Evolutionary conservation across 1,140 invertebrate genomes (phyloP), one percentile per base, ranked within the genome.

Genomic region (Drosophila tropicalis): DNA sequence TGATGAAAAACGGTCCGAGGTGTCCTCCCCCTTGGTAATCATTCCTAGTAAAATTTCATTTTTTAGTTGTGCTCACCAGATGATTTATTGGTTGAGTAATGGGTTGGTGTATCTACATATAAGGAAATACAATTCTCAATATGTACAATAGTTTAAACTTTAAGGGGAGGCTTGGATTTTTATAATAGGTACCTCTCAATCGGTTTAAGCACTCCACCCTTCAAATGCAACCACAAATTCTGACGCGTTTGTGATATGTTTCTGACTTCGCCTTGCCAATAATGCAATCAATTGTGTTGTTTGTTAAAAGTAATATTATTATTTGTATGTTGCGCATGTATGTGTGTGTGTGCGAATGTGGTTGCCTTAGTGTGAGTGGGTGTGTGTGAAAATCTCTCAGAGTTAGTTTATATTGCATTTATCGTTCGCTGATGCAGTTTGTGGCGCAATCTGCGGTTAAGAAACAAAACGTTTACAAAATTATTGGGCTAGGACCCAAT

Each of bases 271-370:
- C 60, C 47, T 78, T 79, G 76, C 68, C 72, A 76, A 79, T 76
- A 79, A 76, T 79, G 76, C 72, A 79, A 79, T 76, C 76, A 79
- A 76, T 79, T 76, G 68, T 76, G 63, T 79, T 68, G 63, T 76
- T 79, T 76, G 72, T 76, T 76, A 76, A 72, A 68, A 72, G 72
- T 64, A 79, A 68, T 76, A 67, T 62, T 78, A 70, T 70, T 76
- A 72, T 72, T 72, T 75, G 62, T 61, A 29, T 36, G 12, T 25
- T 36, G 12, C 17, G 10, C n/a, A 29, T 34, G 19, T 40, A 25
- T 56, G 44, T 13, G 7, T 36, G 39, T 64, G 19, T 47, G 40
- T 60, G 19, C 39, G 22, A n/a, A 15, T 57, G 44, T 36, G 34
- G 2, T 25, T 36, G 34, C 2, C 29, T 29, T 29, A 41, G 17